A percentile compares a stretch with the other conserved stretches of the same genome.
Evolutionary conservation across 1,140 invertebrate genomes (phyloP).

Genomic region (Zaprionus gabonicus): DNA sequence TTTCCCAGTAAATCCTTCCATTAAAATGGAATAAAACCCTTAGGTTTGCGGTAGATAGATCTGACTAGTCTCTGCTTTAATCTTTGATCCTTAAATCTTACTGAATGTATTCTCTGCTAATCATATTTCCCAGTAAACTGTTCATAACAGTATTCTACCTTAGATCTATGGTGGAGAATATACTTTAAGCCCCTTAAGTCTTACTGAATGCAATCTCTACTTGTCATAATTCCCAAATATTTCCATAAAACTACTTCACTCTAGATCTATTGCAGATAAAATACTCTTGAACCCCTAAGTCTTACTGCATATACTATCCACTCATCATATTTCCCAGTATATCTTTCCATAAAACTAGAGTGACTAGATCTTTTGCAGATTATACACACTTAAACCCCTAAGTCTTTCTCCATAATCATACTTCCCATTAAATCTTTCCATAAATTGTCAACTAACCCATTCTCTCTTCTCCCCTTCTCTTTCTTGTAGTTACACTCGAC

Average conservation of each 20-base stretch:
- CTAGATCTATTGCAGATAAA: no score
- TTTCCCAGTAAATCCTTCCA: not conserved
- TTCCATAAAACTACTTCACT: no score
- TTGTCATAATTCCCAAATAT: no score
- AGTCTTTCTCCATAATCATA: not conserved
- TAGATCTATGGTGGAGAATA: not conserved
- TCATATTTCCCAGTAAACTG: not conserved
- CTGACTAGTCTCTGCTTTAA: no score
- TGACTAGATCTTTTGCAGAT: no score
- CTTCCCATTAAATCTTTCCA: not conserved
- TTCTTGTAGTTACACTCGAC: not conserved
- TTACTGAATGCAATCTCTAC: not conserved
- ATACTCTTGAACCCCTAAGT: no score
- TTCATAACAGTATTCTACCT: not conserved
- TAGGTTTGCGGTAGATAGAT: not conserved
- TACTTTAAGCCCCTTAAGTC: not conserved
- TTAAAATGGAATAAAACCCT: not conserved
- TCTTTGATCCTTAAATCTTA: not conserved
- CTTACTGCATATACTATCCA: no score
- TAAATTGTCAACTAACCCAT: not conserved
- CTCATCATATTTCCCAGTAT: no score
- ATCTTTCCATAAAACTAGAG: not conserved
- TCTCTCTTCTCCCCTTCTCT: not conserved
- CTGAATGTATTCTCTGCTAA: not conserved
- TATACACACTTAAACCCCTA: not conserved